Evolutionary conservation across 2,797 vertebrate genomes (phyloP).

Genomic region (Pogoniulus pusillus): DNA sequence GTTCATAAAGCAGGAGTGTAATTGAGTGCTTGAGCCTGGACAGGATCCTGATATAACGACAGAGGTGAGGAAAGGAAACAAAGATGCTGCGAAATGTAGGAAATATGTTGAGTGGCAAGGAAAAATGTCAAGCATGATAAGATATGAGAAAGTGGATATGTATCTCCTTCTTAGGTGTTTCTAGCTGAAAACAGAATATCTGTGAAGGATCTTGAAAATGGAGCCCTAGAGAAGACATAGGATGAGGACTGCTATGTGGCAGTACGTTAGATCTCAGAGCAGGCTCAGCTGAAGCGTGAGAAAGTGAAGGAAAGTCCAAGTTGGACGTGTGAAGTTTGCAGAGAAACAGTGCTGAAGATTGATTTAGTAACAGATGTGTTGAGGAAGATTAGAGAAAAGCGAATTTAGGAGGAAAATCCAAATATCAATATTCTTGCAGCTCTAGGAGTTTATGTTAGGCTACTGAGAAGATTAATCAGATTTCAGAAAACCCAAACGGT

Average conservation of each 20-base stretch:
- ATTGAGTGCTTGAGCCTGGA: not conserved
- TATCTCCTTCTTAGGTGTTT: not conserved
- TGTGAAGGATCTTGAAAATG: not conserved
- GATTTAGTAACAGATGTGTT: constrained; percentile 50
- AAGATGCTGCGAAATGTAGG: not conserved
- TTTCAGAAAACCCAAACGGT: not conserved
- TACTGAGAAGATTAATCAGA: constrained; percentile 58
- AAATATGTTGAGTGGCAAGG: not conserved
- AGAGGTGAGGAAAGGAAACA: not conserved
- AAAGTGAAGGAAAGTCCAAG: constrained; percentile 21
- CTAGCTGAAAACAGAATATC: not conserved
- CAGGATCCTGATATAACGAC: not conserved
- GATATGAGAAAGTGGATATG: not conserved
- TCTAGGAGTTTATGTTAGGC: constrained; percentile 45
- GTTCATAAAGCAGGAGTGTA: not conserved
- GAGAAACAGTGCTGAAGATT: not conserved
- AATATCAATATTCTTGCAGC: constrained; percentile 55
- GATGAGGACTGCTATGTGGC: not conserved
- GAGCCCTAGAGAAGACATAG: not conserved
- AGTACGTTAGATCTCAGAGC: not conserved
- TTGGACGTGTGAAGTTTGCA: not conserved
- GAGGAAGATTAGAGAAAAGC: constrained; percentile 34
- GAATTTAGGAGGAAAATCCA: constrained; percentile 52
- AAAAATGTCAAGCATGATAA: not conserved
- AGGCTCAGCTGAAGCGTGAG: not conserved